Evolutionary conservation across 2,888 invertebrate genomes (phyloP).

Genomic region (Harpagoxenus sublaevis): DNA sequence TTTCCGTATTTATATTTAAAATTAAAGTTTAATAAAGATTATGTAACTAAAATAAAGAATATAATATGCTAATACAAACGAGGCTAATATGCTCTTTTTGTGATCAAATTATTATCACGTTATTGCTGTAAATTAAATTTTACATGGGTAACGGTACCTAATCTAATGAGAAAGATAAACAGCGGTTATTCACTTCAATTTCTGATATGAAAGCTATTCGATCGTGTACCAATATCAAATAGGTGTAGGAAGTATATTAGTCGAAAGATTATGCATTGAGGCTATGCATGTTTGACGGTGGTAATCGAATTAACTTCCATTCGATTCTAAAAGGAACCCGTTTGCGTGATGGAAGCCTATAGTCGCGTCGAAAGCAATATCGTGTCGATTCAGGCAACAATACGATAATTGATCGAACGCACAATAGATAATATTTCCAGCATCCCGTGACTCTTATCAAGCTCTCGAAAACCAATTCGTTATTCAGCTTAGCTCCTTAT

Average conservation of each 20-base stretch:
- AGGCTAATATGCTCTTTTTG: neutral
- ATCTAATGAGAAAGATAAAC: conserved; percentile 1
- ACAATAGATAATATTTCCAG: conserved; percentile 36
- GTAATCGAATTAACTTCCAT: conserved; percentile 51
- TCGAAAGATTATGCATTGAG: conserved; percentile 43
- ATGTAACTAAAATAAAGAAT: neutral
- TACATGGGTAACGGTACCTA: neutral
- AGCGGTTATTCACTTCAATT: conserved; percentile 25
- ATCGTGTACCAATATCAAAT: conserved; percentile 33
- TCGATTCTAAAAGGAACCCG: conserved; percentile 48
- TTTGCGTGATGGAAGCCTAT: conserved; percentile 48
- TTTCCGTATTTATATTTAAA: neutral
- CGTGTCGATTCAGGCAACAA: conserved; percentile 49
- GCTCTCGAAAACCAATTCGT: conserved; percentile 39
- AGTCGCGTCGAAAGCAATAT: conserved; percentile 43
- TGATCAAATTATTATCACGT: neutral
- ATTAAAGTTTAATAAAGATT: neutral
- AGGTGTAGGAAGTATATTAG: conserved; percentile 39
- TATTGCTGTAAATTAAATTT: neutral
- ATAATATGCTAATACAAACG: neutral
- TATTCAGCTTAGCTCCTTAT: conserved; percentile 45
- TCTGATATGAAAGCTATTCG: conserved; percentile 27
- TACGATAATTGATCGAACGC: conserved; percentile 49
- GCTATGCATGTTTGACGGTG: conserved; percentile 35
- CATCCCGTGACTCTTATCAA: conserved; percentile 35